Evolutionary conservation across 2,888 invertebrate genomes (phyloP).

Genomic region (Dione vanillae): DNA sequence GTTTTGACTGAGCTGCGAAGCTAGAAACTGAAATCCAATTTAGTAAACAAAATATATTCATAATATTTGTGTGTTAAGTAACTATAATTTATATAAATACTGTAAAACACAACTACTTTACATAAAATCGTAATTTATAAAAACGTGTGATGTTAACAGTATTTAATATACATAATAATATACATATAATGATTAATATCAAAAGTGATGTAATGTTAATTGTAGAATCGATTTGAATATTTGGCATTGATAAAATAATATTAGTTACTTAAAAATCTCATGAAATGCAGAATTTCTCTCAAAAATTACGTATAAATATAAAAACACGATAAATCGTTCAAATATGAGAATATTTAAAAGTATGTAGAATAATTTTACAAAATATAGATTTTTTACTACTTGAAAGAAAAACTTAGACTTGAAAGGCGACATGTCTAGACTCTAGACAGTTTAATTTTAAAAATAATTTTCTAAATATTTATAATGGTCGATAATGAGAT

Average conservation of each 20-base stretch:
- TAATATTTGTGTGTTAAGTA: not conserved
- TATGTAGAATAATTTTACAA: not conserved
- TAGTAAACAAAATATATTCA: conserved; percentile 38
- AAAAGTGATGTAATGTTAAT: too few species aligned
- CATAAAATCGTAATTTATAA: not conserved
- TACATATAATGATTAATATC: too few species aligned
- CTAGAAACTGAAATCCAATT: conserved; percentile 48
- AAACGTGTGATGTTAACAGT: not conserved
- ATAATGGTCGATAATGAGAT: conserved; percentile 38
- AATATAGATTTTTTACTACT: not conserved
- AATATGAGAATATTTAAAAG: too few species aligned
- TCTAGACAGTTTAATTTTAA: conserved; percentile 6
- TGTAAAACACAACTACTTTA: not conserved
- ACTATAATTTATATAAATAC: not conserved
- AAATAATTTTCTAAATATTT: conserved; percentile 28
- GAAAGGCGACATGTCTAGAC: conserved; percentile 26
- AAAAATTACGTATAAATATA: too few species aligned
- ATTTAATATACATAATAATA: too few species aligned
- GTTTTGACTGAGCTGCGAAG: conserved; percentile 54
- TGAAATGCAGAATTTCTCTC: too few species aligned
- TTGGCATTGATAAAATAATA: too few species aligned
- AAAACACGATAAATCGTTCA: not conserved
- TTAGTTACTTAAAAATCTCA: too few species aligned
- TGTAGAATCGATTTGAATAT: too few species aligned
- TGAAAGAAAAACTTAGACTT: conserved; percentile 3